Percentiles rank a stretch among this genome's conserved stretches.
Conservation (phyloP, 2,888 invertebrate species). For the Ichneumoninae sp. region DNA sequence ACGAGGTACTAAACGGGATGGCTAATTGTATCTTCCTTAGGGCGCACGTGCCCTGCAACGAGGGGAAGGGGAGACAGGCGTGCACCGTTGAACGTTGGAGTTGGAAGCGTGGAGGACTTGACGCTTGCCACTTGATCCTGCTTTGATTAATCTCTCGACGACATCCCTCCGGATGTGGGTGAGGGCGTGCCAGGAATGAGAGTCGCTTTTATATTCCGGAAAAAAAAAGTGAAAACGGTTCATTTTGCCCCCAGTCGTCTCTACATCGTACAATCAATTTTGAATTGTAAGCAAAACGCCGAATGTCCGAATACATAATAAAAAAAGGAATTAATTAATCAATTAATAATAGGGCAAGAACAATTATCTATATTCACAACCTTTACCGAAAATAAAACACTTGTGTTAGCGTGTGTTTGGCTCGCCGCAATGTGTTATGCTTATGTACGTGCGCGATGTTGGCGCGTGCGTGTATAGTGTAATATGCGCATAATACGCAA, state of each 20-base stretch:
- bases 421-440: not conserved
- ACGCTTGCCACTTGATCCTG: slow-evolving; percentile 38
- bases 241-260: not conserved
- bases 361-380: not conserved
- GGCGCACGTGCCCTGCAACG: slow-evolving; percentile 63
- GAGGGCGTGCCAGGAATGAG: not conserved
- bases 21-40: slow-evolving; percentile 65
- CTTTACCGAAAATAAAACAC: not conserved
- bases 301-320: too few relatives aligned
- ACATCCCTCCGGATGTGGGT: not conserved
- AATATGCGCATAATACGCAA: slow-evolving; percentile 7
- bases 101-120: not conserved
- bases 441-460: slow-evolving; percentile 7
- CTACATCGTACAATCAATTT: too few relatives aligned
- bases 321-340: not conserved
- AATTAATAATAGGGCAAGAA: not conserved
- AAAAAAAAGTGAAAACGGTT: not conserved
- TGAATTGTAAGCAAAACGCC: too few relatives aligned
- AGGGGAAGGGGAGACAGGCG: slow-evolving; percentile 3
- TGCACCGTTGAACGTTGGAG: not conserved
- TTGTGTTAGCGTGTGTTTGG: not conserved
- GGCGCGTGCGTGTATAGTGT: slow-evolving; percentile 32
- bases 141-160: slow-evolving; percentile 12
- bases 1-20: slow-evolving; percentile 41
- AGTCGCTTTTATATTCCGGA: not conserved